Percentiles rank a stretch among this genome's conserved stretches.
Conservation (phyloP, 2,113 vertebrate genomes). For the Prunella himalayana region DNA sequence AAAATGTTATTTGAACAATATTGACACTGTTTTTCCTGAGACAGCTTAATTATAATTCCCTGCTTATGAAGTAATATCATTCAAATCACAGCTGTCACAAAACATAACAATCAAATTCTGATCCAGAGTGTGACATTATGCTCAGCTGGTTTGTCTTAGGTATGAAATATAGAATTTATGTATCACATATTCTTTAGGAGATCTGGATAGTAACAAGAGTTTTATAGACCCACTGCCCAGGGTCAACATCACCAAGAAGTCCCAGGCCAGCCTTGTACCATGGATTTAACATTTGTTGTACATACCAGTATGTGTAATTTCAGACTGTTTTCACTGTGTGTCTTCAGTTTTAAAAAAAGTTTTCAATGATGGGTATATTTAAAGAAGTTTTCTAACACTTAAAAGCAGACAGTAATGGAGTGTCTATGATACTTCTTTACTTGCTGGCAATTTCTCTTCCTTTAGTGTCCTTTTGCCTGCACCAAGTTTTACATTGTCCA, state of each 20-base stretch:
- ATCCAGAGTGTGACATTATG: not conserved
- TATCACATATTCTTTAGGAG: not conserved
- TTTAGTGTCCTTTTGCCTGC: not conserved
- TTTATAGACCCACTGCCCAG: not conserved
- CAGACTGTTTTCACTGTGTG: not conserved
- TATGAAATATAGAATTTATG: not conserved
- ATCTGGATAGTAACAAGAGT: not conserved
- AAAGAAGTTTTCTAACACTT: not conserved
- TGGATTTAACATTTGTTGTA: not conserved
- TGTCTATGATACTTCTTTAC: not conserved
- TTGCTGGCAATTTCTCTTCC: not conserved
- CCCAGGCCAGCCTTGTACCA: not conserved
- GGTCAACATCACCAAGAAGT: not conserved
- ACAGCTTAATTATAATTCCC: not conserved
- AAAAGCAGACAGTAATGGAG: not conserved
- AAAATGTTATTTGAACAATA: not conserved
- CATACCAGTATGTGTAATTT: not conserved
- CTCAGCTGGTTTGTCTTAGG: not conserved
- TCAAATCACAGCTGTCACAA: not conserved
- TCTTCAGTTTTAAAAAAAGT: not conserved
- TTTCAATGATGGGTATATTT: not conserved
- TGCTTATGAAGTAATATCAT: not conserved
- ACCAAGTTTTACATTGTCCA: not conserved
- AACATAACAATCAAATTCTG: not conserved
- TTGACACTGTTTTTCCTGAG: not conserved